Evolutionary conservation across 2,113 vertebrate genomes (phyloP).

Genomic region (Calidris pygmaea): DNA sequence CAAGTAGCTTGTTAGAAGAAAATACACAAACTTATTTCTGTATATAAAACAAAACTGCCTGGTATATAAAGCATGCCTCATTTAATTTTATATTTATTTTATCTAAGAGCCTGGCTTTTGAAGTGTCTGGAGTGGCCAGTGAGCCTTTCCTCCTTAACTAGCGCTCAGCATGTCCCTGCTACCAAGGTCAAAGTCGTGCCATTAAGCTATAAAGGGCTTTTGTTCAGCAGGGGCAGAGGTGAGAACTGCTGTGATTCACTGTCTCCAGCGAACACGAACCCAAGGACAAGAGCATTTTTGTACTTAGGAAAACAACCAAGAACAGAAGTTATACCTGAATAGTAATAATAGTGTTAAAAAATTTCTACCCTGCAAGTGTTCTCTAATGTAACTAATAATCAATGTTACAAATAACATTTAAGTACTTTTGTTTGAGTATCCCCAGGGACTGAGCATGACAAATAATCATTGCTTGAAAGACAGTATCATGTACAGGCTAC

Average conservation of each 20-base stretch:
- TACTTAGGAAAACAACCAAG: background rate
- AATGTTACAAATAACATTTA: accelerated
- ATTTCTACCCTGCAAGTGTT: no score
- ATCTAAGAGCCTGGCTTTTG: background rate
- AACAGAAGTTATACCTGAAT: background rate
- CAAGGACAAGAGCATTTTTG: background rate
- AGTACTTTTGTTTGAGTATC: background rate
- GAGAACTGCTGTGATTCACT: background rate
- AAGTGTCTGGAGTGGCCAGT: background rate
- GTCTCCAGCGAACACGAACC: background rate
- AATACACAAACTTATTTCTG: background rate
- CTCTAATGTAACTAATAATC: background rate
- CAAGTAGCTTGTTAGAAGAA: background rate
- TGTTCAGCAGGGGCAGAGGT: background rate
- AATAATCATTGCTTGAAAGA: background rate
- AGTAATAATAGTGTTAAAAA: no score
- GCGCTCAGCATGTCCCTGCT: accelerated
- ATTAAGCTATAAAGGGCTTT: background rate
- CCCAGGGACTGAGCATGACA: background rate
- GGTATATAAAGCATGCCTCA: accelerated
- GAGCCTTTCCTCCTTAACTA: background rate
- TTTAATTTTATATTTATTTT: background rate
- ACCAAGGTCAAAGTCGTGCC: background rate
- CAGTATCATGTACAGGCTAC: accelerated
- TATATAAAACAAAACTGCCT: background rate